Percentiles rank a stretch among this genome's conserved stretches.
phyloP scores from a whole-genome alignment of 2,113 vertebrate species.

The Accipiter virgatus region DNA sequence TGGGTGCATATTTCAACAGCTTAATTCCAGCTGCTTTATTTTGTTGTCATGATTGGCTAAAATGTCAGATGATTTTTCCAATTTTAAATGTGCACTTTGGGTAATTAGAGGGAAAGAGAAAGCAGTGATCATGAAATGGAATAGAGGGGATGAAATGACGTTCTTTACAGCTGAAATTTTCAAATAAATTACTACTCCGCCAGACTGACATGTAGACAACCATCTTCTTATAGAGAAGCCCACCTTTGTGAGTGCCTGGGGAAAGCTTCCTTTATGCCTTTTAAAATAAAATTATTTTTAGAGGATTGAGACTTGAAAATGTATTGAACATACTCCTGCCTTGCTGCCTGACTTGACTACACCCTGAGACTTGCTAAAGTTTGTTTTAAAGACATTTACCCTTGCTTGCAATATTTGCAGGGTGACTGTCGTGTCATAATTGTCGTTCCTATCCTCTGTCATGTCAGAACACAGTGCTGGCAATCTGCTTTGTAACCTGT shows the following conservation, averaged over 20 bases:
- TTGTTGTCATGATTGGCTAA: neutral
- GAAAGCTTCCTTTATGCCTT: neutral
- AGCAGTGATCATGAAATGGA: neutral
- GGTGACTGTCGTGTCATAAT: neutral
- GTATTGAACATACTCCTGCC: neutral
- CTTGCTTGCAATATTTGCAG: neutral
- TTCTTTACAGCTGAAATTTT: neutral
- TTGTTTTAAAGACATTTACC: neutral
- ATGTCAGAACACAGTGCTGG: neutral
- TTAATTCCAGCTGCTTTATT: neutral
- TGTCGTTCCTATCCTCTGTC: neutral
- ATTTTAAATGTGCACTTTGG: neutral
- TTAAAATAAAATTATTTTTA: neutral
- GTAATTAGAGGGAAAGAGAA: constrained; percentile 25
- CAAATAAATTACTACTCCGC: neutral
- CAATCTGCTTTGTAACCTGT: constrained; percentile 27
- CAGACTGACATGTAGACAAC: neutral
- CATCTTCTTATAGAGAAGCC: neutral
- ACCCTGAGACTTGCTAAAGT: neutral
- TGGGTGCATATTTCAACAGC: neutral
- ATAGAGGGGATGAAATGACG: neutral
- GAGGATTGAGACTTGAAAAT: neutral
- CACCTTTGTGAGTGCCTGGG: neutral
- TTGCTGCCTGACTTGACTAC: neutral
- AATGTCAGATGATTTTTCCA: neutral